Percentiles rank a stretch among this genome's conserved stretches.
phyloP scores from a whole-genome alignment of 1,140 invertebrate species.

The Myzus persicae region DNA sequence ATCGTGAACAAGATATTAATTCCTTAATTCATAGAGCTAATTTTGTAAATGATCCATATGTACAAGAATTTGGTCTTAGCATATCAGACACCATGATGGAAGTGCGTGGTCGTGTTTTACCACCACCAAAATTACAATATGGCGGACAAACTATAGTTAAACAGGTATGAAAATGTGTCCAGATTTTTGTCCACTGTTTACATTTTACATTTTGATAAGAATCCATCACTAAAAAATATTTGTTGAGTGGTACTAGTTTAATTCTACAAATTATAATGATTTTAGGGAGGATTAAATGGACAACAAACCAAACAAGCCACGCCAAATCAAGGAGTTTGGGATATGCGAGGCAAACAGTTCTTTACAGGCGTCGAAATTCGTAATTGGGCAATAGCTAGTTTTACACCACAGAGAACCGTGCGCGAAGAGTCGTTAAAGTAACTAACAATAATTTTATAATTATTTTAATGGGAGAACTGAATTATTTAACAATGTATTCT shows the following conservation, averaged over 20 bases:
- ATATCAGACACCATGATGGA: constrained; percentile 99
- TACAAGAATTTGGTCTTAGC: constrained; percentile 97
- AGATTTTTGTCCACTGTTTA: neutral
- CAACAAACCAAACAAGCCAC: constrained; percentile 88
- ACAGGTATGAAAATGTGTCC: neutral
- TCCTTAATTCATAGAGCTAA: constrained; percentile 95
- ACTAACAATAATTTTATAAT: constrained; percentile 54
- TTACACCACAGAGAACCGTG: constrained; percentile 97
- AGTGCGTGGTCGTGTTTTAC: constrained; percentile 88
- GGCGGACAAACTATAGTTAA: constrained; percentile 76
- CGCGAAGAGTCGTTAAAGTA: constrained; percentile 92
- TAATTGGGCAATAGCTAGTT: constrained; percentile 99
- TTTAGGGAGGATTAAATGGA: constrained; percentile 61
- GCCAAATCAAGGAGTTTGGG: constrained; percentile 99
- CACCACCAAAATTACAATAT: constrained; percentile 98
- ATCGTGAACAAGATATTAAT: constrained; percentile 98
- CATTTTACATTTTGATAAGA: neutral
- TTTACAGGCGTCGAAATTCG: constrained; percentile 99
- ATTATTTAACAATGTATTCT: neutral
- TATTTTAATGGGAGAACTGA: neutral
- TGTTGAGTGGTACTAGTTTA: neutral
- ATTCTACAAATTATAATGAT: constrained; percentile 28
- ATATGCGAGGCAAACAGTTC: constrained; percentile 99
- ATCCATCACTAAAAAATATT: neutral
- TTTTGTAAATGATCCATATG: constrained; percentile 98